Evolutionary conservation across 2,888 invertebrate species (phyloP), one percentile per base, ranked within the genome.

Genomic region (Drosophila acutilabella): DNA sequence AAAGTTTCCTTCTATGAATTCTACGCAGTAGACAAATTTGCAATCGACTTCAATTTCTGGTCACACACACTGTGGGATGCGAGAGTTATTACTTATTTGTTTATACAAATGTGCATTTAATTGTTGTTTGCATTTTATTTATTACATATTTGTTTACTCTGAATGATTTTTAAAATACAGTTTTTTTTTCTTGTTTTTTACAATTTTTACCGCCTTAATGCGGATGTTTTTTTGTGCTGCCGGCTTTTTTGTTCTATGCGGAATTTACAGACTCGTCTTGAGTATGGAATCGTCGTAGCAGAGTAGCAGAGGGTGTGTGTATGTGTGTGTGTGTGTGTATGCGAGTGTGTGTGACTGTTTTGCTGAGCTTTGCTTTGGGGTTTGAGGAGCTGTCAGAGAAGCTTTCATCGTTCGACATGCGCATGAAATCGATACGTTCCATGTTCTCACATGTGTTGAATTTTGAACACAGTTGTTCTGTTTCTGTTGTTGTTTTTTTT

Each of bases 381-480:
- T 1, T 6, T 1, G 23, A 26, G 2, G 38, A 13, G 0, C 23
- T 3, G 30, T 30, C 30, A 6, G 16, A 23, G 26, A 38, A 26
- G 40, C 41, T 64, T 71, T 86, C 64, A 13, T 36, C 36, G 11
- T 36, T 5, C 61, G 76, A 74, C 85, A 84, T 64, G 79, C 67
- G 86, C 80, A 65, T 83, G 86, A 79, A 83, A 88, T 89, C 76
- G 71, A 84, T 85, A 82, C 64, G 82, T 75, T 87, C 61, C 71
- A 60, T 65, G 58, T 69, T 65, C 36, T 30, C 23, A 26, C 57
- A 56, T 48, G 65, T 64, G 50, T 62, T 70, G 54, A 59, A 50
- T 62, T 64, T 64, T 44, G 33, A 57, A 40, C 50, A 60, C 60
- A 61, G 53, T 64, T 47, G 59, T 61, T 26, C 26, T 33, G 45